Percentiles rank a stretch among this genome's conserved stretches.
Evolutionary conservation across 2,797 vertebrate species (phyloP).

Genomic region (Luscinia megarhynchos): DNA sequence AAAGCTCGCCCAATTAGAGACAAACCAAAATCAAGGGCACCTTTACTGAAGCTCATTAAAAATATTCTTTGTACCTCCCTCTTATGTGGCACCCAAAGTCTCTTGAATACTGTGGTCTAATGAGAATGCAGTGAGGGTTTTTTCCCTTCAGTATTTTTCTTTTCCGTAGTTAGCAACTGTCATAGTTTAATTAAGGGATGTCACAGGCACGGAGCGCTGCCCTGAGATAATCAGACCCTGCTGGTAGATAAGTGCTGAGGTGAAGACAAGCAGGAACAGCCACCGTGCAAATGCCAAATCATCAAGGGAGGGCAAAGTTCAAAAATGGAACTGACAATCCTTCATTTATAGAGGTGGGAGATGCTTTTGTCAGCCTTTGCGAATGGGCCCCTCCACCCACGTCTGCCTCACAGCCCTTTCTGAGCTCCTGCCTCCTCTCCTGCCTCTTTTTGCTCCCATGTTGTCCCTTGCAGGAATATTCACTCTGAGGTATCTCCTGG

Average conservation of each 20-base stretch:
- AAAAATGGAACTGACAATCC: neutral
- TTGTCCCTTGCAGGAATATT: neutral
- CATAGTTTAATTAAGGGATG: constrained; percentile 72
- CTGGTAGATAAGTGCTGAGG: constrained; percentile 60
- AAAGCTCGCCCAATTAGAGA: constrained; percentile 8
- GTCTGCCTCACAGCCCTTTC: neutral
- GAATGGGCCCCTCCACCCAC: neutral
- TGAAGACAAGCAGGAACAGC: constrained; percentile 47
- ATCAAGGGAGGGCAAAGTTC: constrained; percentile 28
- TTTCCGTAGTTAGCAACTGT: constrained; percentile 46
- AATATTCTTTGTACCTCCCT: neutral
- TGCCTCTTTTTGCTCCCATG: neutral
- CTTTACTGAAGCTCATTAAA: constrained; percentile 61
- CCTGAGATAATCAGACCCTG: constrained; percentile 45
- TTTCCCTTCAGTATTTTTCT: constrained; percentile 39
- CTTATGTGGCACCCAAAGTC: constrained; percentile 8
- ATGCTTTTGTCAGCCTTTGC: neutral
- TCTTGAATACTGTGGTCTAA: constrained; percentile 34
- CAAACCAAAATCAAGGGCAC: constrained; percentile 58
- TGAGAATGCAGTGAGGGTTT: constrained; percentile 20
- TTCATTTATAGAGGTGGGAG: neutral
- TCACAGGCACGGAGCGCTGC: constrained; percentile 54
- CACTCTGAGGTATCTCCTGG: rapidly evolving
- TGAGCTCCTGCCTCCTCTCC: neutral
- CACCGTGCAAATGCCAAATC: neutral